These are phyloP conservation scores for Dasysyrphus albostriatus DNA, from an alignment of 2,888 invertebrate species.

Conservation along the genomic window DNA sequence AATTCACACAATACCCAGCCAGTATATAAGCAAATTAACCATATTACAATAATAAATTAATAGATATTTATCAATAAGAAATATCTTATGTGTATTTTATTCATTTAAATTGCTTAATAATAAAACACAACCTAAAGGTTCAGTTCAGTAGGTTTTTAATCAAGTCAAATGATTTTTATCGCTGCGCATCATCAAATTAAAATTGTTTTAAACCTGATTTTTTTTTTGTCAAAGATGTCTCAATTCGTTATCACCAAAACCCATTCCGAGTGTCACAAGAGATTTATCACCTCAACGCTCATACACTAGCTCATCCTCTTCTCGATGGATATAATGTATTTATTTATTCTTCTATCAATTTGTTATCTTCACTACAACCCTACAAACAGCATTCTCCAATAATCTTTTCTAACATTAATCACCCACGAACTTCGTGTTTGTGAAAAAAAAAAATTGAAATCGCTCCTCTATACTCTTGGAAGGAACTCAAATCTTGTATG, in stretches of 20 bases:
- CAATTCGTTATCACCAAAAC: slow-evolving; percentile 25
- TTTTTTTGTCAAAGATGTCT: slow-evolving; percentile 24
- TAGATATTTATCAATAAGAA: too few species aligned
- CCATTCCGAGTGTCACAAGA: slow-evolving; percentile 29
- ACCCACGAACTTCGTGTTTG: slow-evolving; percentile 27
- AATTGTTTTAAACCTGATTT: slow-evolving; percentile 20
- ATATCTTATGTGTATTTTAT: background rate
- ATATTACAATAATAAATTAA: too few species aligned
- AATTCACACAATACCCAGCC: too few species aligned
- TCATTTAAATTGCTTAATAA: background rate
- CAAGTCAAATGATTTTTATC: slow-evolving; percentile 30
- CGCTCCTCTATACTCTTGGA: background rate
- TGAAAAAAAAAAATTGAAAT: background rate
- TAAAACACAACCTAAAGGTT: background rate
- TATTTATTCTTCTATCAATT: slow-evolving; percentile 37
- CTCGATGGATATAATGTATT: slow-evolving; percentile 19
- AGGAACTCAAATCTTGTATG: background rate
- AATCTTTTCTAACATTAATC: slow-evolving; percentile 41
- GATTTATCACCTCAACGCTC: slow-evolving; percentile 31
- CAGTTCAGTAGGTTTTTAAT: slow-evolving; percentile 17
- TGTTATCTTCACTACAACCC: slow-evolving; percentile 44
- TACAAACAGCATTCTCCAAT: slow-evolving; percentile 27
- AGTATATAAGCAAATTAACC: too few species aligned
- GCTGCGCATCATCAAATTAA: slow-evolving; percentile 12
- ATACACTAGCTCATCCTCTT: slow-evolving; percentile 3